phyloP scores from a whole-genome alignment of 2,888 invertebrate species.

The Pyrocoelia pectoralis region DNA sequence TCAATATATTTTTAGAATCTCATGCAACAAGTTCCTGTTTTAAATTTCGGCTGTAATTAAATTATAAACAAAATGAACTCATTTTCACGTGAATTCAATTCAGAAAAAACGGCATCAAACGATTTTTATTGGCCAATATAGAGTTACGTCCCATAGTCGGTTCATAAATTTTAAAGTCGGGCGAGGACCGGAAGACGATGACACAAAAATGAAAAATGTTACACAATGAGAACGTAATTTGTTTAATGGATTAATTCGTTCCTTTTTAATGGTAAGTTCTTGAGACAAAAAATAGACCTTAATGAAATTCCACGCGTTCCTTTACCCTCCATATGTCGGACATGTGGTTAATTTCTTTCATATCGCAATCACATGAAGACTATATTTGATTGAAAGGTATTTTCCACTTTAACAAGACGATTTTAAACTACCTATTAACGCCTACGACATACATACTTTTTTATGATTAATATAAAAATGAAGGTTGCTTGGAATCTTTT shows the following conservation, averaged over 20 bases:
- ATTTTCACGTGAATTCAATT: too few species aligned
- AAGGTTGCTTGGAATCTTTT: too few species aligned
- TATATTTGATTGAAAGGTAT: conserved; percentile 47
- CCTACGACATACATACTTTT: conserved; percentile 12
- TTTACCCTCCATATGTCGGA: conserved; percentile 43
- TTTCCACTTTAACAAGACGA: conserved; percentile 28
- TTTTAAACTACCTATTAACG: conserved; percentile 16
- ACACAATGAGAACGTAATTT: not conserved
- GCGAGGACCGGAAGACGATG: not conserved
- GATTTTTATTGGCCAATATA: too few species aligned
- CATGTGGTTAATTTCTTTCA: conserved; percentile 47
- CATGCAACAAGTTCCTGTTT: too few species aligned
- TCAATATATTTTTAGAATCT: too few species aligned
- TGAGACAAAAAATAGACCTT: conserved; percentile 46
- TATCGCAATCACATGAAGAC: conserved; percentile 35
- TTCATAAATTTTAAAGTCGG: not conserved
- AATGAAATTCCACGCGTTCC: conserved; percentile 49
- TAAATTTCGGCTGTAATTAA: too few species aligned
- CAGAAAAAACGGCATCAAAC: too few species aligned
- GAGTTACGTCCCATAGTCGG: too few species aligned
- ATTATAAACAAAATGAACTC: too few species aligned
- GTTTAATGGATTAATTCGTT: not conserved
- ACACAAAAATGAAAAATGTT: not conserved
- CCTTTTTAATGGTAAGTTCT: conserved; percentile 13
- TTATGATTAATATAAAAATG: not conserved